These are phyloP conservation scores for Ormyrus pomaceus DNA, from an alignment of 2,888 invertebrate genomes.

Conservation along the genomic window DNA sequence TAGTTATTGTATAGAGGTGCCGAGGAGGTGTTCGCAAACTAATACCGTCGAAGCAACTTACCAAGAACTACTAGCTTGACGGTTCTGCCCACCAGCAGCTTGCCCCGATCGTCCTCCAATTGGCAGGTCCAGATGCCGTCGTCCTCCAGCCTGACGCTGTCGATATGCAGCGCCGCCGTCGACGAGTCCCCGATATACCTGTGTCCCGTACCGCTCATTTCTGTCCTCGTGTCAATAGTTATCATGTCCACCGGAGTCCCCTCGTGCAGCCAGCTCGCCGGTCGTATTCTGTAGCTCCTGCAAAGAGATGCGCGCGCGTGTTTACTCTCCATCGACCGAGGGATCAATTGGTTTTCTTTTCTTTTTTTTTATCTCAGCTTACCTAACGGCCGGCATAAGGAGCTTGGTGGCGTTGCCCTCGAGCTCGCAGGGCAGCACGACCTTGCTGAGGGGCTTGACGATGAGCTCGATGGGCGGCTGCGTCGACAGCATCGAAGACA, in stretches of 20 bases:
- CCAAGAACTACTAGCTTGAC: slow-evolving; percentile 82
- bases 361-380: background rate
- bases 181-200: slow-evolving; percentile 73
- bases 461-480: slow-evolving; percentile 69
- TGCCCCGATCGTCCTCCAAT: slow-evolving; percentile 80
- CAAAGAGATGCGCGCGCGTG: background rate
- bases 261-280: slow-evolving; percentile 73
- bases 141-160: slow-evolving; percentile 80
- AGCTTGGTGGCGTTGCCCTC: slow-evolving; percentile 71
- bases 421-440: slow-evolving; percentile 72
- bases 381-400: slow-evolving; percentile 70
- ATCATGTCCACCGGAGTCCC: slow-evolving; percentile 73
- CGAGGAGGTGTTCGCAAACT: background rate
- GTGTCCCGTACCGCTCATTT: slow-evolving; percentile 74
- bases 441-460: slow-evolving; percentile 72
- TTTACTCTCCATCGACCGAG: too few relatives aligned
- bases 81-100: slow-evolving; percentile 81
- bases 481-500: slow-evolving; percentile 60
- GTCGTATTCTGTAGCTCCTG: slow-evolving; percentile 71
- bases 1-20: too few relatives aligned
- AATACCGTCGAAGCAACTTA: slow-evolving; percentile 73
- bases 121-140: slow-evolving; percentile 86
- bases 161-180: slow-evolving; percentile 76
- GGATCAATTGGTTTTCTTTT: too few relatives aligned
- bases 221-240: slow-evolving; percentile 73